A percentile compares a stretch with the other conserved stretches of the same genome.
phyloP scores from a whole-genome alignment of 2,888 invertebrate genomes.

The Acrocyrtus sp. region DNA sequence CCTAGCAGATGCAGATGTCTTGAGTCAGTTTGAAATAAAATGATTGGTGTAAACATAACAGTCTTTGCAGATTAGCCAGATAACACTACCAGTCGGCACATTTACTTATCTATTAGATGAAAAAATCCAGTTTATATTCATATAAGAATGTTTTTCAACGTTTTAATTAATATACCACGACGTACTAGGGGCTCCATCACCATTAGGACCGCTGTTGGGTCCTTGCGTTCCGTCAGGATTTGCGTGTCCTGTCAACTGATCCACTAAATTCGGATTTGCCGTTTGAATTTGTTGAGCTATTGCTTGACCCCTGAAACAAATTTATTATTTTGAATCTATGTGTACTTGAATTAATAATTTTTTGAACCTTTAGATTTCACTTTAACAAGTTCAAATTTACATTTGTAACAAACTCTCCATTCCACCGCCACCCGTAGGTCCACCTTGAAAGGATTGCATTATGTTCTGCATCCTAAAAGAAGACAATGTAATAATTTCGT shows the following conservation, averaged over 20 bases:
- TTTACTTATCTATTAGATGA: too few species aligned
- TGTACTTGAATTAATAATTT: not conserved
- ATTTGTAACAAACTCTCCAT: conserved; percentile 60
- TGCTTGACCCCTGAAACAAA: conserved; percentile 76
- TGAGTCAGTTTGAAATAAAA: too few species aligned
- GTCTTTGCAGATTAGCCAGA: too few species aligned
- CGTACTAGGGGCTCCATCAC: too few species aligned
- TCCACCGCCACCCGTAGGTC: conserved; percentile 23
- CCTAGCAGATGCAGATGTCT: too few species aligned
- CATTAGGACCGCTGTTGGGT: conserved; percentile 8
- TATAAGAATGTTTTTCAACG: too few species aligned
- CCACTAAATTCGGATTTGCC: conserved; percentile 84
- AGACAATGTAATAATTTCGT: too few species aligned
- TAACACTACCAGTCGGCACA: too few species aligned
- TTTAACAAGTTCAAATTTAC: conserved; percentile 46
- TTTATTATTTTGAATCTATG: not conserved
- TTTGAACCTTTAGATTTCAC: not conserved
- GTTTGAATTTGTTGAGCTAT: conserved; percentile 84
- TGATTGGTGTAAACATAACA: too few species aligned
- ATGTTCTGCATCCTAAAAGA: conserved; percentile 58
- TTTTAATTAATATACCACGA: too few species aligned
- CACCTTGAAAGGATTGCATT: conserved; percentile 56
- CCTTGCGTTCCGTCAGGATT: conserved; percentile 13
- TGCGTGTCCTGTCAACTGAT: conserved; percentile 72
- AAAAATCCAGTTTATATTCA: too few species aligned